phyloP scores from a whole-genome alignment of 1,140 invertebrate species.

The Lordiphosa collinella region DNA sequence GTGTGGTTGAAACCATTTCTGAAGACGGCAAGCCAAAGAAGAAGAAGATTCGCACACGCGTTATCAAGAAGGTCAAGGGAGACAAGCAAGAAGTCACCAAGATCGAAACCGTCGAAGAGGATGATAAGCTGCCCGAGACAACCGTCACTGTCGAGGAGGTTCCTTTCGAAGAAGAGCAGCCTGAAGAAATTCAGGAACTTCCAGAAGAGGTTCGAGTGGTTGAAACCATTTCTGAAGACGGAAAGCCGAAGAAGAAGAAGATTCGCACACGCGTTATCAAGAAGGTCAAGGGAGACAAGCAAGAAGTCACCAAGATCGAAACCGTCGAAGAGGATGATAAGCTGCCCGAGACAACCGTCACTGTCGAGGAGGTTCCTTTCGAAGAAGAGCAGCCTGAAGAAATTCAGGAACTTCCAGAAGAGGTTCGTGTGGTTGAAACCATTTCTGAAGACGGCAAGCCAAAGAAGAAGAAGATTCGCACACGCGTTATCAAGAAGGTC shows the following conservation, averaged over 20 bases:
- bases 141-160: background rate
- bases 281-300: constrained; percentile 3
- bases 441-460: background rate
- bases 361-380: background rate
- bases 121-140: background rate
- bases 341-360: background rate
- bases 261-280: constrained; percentile 2
- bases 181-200: background rate
- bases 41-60: constrained; percentile 5
- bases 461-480: constrained; percentile 1
- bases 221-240: constrained; percentile 1
- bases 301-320: constrained; percentile 1
- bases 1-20: background rate
- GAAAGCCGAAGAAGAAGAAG: background rate
- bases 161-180: background rate
- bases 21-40: constrained; percentile 4
- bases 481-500: background rate
- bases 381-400: background rate
- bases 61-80: constrained; percentile 8
- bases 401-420: background rate
- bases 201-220: background rate
- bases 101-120: constrained; percentile 4
- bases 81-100: constrained; percentile 11
- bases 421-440: background rate
- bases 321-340: background rate